Base-by-base conservation (phyloP, 2,113 vertebrate genomes). In the Brachirus orientalis region DNA sequence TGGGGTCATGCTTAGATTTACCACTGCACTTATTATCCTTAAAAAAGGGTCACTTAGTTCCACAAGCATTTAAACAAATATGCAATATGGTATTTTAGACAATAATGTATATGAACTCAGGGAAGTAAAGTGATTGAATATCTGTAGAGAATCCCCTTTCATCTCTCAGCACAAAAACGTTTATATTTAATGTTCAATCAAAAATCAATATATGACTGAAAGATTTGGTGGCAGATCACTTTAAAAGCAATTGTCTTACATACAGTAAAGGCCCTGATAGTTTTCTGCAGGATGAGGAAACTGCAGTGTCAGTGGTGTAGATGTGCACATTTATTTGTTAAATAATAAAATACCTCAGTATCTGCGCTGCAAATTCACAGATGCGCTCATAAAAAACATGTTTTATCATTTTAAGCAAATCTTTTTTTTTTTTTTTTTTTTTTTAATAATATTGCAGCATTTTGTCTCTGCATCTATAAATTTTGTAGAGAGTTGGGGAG, bases 341-440 rank as follows among this genome's bases (percentile, higher is more conserved):
- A 53, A 20, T 35, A 10, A 37, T 19, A 18, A 61, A 45, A 22
- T 47, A 45, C 14, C 28, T 13, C 36, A 60, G 69, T 41, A 8
- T 65, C 55, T 48, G 47, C 40, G 56, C 19, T 51, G 38, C 75
- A 72, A 36, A 48, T 48, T 69, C 63, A 59, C 79, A 72, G 66
- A 11, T 17, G 40, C 58, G 9, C 16, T 7, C 1, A 55, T 37
- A 4, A 33, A 57, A 62, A 51, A 28, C 53, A 51, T 17, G 52
- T 41, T 50, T 62, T 17, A 45, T 59, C 28, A 44, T 47, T 38
- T 38, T 1, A 13, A 41, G n/a, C 12, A 36, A 11, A 33, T 7
- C 47, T 55, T 6, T 16, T n/a, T n/a, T n/a, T n/a, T n/a, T n/a
- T n/a, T n/a, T n/a, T n/a, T n/a, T n/a, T n/a, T n/a, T n/a, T n/a